Evolutionary conservation across 2,113 vertebrate genomes (phyloP), one percentile per base, ranked within the genome.

Genomic region (Marmota flaviventris): DNA sequence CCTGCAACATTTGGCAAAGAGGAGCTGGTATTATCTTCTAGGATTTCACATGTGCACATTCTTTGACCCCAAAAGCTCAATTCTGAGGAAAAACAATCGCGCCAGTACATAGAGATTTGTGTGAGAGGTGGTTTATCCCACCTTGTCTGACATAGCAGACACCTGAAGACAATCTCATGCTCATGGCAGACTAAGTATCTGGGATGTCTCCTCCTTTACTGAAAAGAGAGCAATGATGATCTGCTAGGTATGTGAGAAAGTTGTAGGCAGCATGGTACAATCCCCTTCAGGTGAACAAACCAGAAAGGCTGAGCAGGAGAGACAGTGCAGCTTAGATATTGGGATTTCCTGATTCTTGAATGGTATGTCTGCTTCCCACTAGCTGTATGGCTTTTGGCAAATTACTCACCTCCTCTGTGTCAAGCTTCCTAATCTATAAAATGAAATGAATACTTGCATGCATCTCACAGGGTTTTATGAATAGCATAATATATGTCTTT

Each of bases 41-140:
- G 51, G 63, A 65, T 89, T 82, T 83, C 56, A 92, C 83, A 37
- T 75, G 5, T 75, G 25, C 34, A 42, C 67, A 29, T 85, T 82
- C 75, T 96, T 97, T 96, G 87, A 48, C 37, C 8, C 69, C 76
- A 20, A 83, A 95, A 95, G 94, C 27, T 84, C 63, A 70, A 58
- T 83, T 81, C 75, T 58, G 73, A 79, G 83, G 83, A 89, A 94
- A 79, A 89, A 69, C 69, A 70, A 83, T 88, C 85, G 17, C 48
- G 8, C 27, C 73, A 18, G 56, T 3, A 5, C 14, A n/a, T 56
- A 51, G n/a, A 90, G 51, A 79, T 90, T 72, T 67, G 53, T 83
- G 65, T 18, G 22, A 16, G 85, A 82, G n/a, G 5, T 56, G 34
- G 45, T 69, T 75, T 78, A 53, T 42, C 58, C n/a, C 61, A 76